A percentile compares a stretch with the other conserved stretches of the same genome.
Evolutionary conservation across 1,140 invertebrate genomes (phyloP).

Genomic region (Drosophila lacertosa): DNA sequence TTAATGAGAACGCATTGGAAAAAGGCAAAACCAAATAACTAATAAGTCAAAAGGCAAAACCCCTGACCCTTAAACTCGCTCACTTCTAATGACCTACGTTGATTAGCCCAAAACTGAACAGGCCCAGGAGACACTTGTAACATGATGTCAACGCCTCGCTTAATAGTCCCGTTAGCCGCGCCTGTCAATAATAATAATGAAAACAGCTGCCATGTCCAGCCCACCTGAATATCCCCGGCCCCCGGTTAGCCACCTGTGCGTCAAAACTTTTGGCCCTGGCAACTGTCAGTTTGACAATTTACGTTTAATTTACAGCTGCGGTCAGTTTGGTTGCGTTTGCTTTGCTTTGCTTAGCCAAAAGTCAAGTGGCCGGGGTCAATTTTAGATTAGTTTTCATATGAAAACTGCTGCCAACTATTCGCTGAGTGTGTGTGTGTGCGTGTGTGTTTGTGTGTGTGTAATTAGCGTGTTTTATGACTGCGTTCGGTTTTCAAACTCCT

Average conservation of each 20-base stretch:
- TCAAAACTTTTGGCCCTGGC: conserved; percentile 47
- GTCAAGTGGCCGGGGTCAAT: conserved; percentile 71
- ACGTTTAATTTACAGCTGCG: conserved; percentile 77
- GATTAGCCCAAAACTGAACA: conserved; percentile 46
- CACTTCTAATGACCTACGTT: conserved; percentile 76
- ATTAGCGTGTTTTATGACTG: conserved; percentile 79
- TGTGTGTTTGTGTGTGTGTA: conserved; percentile 49
- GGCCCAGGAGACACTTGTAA: conserved; percentile 62
- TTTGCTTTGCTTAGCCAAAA: conserved; percentile 32
- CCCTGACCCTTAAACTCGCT: conserved; percentile 19
- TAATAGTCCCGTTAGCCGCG: conserved; percentile 71
- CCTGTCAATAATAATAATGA: conserved; percentile 79
- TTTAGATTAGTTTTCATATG: conserved; percentile 72
- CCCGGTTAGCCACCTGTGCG: conserved; percentile 37
- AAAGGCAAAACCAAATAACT: conserved; percentile 40
- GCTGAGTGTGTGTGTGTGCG: background rate
- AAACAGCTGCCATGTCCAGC: conserved; percentile 65
- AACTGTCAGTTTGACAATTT: conserved; percentile 69
- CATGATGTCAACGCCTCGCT: conserved; percentile 70
- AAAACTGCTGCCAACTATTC: conserved; percentile 35
- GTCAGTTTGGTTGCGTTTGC: conserved; percentile 42
- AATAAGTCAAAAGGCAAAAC: conserved; percentile 50
- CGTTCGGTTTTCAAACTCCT: conserved; percentile 57
- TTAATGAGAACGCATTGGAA: conserved; percentile 61
- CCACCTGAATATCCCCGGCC: conserved; percentile 16